Evolutionary conservation across 2,797 vertebrate species (phyloP).

Genomic region (Sebastes reedi): DNA sequence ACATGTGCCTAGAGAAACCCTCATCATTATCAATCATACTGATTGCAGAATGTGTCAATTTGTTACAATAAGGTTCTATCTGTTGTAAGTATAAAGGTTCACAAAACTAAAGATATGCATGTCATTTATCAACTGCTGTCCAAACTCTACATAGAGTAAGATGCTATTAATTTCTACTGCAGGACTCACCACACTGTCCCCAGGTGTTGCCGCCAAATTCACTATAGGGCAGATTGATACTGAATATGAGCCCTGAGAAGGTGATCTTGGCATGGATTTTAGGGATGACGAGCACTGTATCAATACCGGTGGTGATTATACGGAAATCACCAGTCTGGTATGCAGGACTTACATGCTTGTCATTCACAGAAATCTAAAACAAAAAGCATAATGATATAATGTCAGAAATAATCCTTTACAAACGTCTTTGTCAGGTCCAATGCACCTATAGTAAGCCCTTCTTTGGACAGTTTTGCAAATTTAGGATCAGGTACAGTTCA

Average conservation of each 20-base stretch:
- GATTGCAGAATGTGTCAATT: not conserved
- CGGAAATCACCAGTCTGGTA: slow-evolving; percentile 80
- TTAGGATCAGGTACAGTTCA: not conserved
- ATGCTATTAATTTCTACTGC: slow-evolving; percentile 11
- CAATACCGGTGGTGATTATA: slow-evolving; percentile 83
- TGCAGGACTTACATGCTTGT: slow-evolving; percentile 75
- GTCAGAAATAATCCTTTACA: not conserved
- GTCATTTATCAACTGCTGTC: not conserved
- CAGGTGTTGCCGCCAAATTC: slow-evolving; percentile 86
- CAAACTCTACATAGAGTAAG: not conserved
- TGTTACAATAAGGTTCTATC: not conserved
- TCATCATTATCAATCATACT: not conserved
- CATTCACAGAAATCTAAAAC: slow-evolving; percentile 84
- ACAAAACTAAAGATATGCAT: not conserved
- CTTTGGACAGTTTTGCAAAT: not conserved
- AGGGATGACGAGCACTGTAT: slow-evolving; percentile 82
- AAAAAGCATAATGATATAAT: not conserved
- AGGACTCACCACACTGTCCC: slow-evolving; percentile 88
- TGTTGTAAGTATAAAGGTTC: not conserved
- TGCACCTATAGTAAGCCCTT: not conserved
- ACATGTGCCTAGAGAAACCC: slow-evolving; percentile 83
- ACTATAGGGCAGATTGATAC: slow-evolving; percentile 81
- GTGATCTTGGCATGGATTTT: slow-evolving; percentile 77
- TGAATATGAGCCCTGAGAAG: slow-evolving; percentile 87
- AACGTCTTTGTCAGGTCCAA: not conserved